Evolutionary conservation across 1,140 invertebrate species (phyloP).

Genomic region (Mizuhopecten yessoensis): DNA sequence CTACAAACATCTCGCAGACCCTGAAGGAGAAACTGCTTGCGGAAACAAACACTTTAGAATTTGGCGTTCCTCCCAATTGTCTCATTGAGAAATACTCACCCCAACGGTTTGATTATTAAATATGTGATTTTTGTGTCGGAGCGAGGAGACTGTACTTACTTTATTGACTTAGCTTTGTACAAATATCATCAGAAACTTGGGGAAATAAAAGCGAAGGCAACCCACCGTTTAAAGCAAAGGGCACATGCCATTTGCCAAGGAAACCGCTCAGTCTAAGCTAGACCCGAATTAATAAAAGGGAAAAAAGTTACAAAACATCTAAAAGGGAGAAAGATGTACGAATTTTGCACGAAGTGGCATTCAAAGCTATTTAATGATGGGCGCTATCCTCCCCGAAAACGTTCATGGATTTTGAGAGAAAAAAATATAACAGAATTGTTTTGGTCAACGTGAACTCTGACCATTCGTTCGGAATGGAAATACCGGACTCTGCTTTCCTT

Average conservation of each 20-base stretch:
- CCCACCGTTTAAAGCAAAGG: constrained; percentile 23
- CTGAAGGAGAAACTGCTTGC: constrained; percentile 31
- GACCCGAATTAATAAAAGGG: background rate
- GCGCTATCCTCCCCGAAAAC: background rate
- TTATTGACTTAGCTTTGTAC: constrained; percentile 27
- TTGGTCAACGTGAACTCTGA: background rate
- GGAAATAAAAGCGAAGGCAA: constrained; percentile 23
- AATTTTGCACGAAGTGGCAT: background rate
- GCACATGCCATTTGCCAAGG: constrained; percentile 23
- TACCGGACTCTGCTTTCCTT: background rate
- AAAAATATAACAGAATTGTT: background rate
- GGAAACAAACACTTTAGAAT: constrained; percentile 31
- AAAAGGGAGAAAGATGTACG: background rate
- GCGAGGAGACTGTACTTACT: background rate
- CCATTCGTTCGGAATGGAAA: background rate
- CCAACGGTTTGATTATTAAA: constrained; percentile 14
- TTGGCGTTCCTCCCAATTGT: constrained; percentile 14
- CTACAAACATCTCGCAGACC: constrained; percentile 13
- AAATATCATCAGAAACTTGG: constrained; percentile 33
- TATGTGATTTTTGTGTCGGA: constrained; percentile 34
- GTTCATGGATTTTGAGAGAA: background rate
- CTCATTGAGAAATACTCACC: constrained; percentile 33
- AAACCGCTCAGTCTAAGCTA: background rate
- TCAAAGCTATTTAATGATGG: background rate
- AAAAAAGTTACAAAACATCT: background rate